These are phyloP conservation scores for Schlechtendalia chinensis DNA, from an alignment of 1,140 invertebrate species.

Conservation along the genomic window DNA sequence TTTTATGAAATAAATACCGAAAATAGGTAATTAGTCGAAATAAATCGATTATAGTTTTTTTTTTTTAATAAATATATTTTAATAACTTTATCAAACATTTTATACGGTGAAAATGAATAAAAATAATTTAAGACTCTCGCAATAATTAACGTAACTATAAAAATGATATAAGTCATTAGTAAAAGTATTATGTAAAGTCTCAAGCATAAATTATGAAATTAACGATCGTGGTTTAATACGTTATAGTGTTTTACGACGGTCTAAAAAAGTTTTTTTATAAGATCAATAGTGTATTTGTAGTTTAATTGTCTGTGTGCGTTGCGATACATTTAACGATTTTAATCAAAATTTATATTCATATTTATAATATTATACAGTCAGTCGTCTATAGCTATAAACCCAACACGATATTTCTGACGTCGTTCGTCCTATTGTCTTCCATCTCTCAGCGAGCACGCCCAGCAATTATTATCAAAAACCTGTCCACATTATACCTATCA, in stretches of 20 bases:
- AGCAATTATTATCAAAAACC: constrained; percentile 10
- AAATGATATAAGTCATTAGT: too few relatives aligned
- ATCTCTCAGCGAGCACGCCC: background rate
- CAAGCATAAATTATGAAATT: too few relatives aligned
- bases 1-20: too few relatives aligned
- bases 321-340: background rate
- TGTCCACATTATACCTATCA: background rate
- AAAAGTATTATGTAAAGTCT: too few relatives aligned
- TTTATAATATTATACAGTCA: too few relatives aligned
- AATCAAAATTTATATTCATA: background rate
- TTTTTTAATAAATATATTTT: too few relatives aligned
- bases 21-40: too few relatives aligned
- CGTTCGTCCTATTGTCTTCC: constrained; percentile 1
- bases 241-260: background rate
- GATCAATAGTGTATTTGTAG: background rate
- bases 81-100: too few relatives aligned
- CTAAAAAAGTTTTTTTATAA: background rate
- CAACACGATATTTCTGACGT: constrained; percentile 1
- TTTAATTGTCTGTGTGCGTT: background rate
- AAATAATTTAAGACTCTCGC: too few relatives aligned
- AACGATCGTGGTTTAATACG: background rate
- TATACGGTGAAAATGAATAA: too few relatives aligned
- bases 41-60: too few relatives aligned
- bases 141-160: too few relatives aligned
- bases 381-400: background rate